Evolutionary conservation across 2,797 vertebrate genomes (phyloP).

Genomic region (Ataeniobius toweri): DNA sequence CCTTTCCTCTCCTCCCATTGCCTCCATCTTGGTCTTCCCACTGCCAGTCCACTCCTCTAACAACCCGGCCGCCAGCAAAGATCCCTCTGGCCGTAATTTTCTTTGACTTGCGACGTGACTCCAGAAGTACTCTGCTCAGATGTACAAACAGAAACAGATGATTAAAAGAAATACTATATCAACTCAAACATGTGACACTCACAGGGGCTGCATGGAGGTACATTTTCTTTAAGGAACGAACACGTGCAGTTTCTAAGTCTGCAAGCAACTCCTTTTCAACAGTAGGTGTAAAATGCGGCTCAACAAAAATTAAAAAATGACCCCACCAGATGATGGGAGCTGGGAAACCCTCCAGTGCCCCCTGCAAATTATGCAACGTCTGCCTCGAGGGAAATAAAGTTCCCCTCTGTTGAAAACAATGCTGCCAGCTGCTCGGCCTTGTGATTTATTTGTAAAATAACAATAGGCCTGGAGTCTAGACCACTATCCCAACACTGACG

Average conservation of each 20-base stretch:
- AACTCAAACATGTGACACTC: background rate
- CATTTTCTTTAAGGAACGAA: background rate
- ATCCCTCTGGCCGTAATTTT: conserved; percentile 99
- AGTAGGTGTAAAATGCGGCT: conserved; percentile 53
- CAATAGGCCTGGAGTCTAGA: conserved; percentile 42
- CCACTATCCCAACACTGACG: conserved; percentile 24
- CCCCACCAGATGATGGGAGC: conserved; percentile 36
- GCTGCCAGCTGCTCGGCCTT: conserved; percentile 77
- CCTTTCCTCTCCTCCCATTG: conserved; percentile 97
- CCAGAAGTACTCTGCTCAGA: conserved; percentile 89
- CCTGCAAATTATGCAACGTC: conserved; percentile 71
- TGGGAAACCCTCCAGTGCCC: conserved; percentile 55
- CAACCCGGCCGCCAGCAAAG: conserved; percentile 95
- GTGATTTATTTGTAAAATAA: conserved; percentile 69
- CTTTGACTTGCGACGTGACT: conserved; percentile 98
- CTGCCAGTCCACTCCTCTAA: conserved; percentile 98
- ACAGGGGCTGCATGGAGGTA: background rate
- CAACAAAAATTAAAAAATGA: conserved; percentile 3
- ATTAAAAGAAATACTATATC: conserved; percentile 8
- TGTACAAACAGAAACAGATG: background rate
- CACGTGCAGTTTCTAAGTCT: background rate
- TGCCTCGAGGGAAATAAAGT: conserved; percentile 69
- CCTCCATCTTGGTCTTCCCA: conserved; percentile 99
- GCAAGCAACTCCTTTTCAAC: conserved; percentile 56
- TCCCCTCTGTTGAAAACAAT: conserved; percentile 70